A percentile compares a stretch with the other conserved stretches of the same genome.
Evolutionary conservation across 2,888 invertebrate species (phyloP).

Genomic region (Eristalis intricaria): DNA sequence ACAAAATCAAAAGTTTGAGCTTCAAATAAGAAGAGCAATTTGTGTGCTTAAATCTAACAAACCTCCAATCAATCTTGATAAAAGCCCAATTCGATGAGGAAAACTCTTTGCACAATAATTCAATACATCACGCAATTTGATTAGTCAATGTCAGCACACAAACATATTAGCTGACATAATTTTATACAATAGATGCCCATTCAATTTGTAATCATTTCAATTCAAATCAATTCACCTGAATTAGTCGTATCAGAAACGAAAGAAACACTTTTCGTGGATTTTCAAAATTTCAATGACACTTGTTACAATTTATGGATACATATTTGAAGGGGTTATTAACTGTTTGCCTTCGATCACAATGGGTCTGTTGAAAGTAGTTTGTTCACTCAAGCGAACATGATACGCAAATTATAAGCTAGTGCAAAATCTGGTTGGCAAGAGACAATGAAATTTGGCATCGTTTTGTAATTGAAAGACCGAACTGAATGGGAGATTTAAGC

Average conservation of each 20-base stretch:
- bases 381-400: not conserved
- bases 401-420: not conserved
- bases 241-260: not conserved
- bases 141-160: not conserved
- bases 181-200: not conserved
- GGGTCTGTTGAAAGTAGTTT: constrained; percentile 8
- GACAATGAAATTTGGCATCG: not conserved
- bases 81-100: not conserved
- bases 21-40: not conserved
- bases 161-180: not conserved
- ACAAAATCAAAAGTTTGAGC: not conserved
- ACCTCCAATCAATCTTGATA: not conserved
- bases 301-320: constrained; percentile 22
- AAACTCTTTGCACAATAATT: not conserved
- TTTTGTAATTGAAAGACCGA: not conserved
- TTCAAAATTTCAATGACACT: constrained; percentile 20
- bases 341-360: constrained; percentile 20
- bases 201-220: constrained; percentile 21
- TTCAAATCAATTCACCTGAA: not conserved
- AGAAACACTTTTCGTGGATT: constrained; percentile 5
- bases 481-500: not conserved
- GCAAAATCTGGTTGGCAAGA: not conserved
- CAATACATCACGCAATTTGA: not conserved
- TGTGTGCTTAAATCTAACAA: not conserved
- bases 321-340: constrained; percentile 20